Percentiles rank a stretch among this genome's conserved stretches.
These are phyloP conservation scores for Anser cygnoides DNA, from an alignment of 2,113 vertebrate genomes.

Conservation along the genomic window DNA sequence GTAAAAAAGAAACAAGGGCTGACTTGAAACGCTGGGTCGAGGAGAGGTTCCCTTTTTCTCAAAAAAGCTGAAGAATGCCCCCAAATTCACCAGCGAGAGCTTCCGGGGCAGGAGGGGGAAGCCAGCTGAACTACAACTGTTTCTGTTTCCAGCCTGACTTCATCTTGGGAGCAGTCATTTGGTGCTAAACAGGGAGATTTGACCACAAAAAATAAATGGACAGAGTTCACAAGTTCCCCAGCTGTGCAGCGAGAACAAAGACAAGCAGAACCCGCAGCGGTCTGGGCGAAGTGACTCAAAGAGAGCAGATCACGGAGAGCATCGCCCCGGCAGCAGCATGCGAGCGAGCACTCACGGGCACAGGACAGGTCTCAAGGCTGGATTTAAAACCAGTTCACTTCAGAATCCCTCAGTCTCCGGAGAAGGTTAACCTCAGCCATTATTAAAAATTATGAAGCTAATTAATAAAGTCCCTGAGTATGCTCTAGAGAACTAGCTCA, in stretches of 20 bases:
- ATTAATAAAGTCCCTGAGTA: neutral
- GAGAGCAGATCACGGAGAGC: neutral
- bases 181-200: neutral
- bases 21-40: neutral
- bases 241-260: neutral
- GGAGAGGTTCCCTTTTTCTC: neutral
- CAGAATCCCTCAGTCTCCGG: neutral
- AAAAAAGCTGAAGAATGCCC: neutral
- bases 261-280: neutral
- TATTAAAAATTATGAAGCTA: neutral
- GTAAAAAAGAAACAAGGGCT: conserved; percentile 32
- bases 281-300: neutral
- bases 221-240: neutral
- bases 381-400: conserved; percentile 2
- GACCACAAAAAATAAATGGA: neutral
- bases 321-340: neutral
- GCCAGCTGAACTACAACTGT: neutral
- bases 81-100: neutral
- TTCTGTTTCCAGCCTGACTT: neutral
- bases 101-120: neutral
- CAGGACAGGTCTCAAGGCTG: neutral
- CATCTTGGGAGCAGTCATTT: neutral
- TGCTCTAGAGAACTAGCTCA: neutral
- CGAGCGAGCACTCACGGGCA: rapidly evolving
- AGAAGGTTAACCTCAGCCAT: neutral